Conservation (phyloP, 2,888 invertebrate genomes). For the Metacarcinus magister region DNA sequence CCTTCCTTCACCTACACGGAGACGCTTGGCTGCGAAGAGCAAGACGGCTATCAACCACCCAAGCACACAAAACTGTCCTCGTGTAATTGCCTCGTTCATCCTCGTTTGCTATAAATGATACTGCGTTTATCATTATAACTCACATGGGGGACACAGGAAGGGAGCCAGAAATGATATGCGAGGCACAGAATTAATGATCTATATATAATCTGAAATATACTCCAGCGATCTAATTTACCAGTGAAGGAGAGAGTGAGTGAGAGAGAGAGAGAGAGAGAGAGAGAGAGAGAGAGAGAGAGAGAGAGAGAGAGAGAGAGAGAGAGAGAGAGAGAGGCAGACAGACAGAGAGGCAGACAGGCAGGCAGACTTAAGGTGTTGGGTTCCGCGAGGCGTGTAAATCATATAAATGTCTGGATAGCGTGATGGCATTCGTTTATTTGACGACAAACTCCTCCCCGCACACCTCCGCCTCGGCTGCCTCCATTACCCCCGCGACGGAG, state of each 20-base stretch:
- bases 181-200: conserved; percentile 13
- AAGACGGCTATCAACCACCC: background rate
- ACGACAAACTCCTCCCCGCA: background rate
- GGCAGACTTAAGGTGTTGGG: conserved; percentile 16
- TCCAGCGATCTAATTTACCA: conserved; percentile 31
- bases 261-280: conserved; percentile 44
- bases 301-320: conserved; percentile 43
- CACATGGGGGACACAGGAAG: background rate
- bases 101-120: conserved; percentile 41
- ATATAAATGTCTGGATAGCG: conserved; percentile 17
- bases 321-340: conserved; percentile 46
- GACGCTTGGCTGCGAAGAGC: background rate
- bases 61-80: conserved; percentile 11
- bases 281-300: conserved; percentile 30
- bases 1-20: background rate
- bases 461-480: conserved; percentile 18
- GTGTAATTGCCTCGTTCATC: conserved; percentile 41
- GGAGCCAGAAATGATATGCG: conserved; percentile 36
- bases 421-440: conserved; percentile 31
- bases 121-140: conserved; percentile 45
- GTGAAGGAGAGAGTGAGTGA: background rate
- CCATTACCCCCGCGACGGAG: no score
- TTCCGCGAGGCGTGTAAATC: background rate
- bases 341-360: conserved; percentile 52
- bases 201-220: conserved; percentile 45